phyloP scores from a whole-genome alignment of 2,888 invertebrate genomes.

The Pyralis farinalis region DNA sequence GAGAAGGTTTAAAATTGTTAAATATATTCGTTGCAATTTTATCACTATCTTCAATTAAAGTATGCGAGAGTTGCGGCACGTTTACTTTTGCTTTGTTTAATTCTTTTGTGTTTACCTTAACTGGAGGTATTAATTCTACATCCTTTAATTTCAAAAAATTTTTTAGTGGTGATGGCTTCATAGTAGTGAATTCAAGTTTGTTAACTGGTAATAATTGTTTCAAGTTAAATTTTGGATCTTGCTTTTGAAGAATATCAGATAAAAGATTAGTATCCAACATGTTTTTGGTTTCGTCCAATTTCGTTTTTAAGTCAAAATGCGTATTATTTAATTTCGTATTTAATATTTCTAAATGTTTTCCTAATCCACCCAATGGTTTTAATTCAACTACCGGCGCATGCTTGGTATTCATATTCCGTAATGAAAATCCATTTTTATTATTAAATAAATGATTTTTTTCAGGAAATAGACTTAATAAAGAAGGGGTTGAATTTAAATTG shows the following conservation, averaged over 20 bases:
- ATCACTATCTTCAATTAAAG: background rate
- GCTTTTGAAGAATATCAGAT: slow-evolving; percentile 4
- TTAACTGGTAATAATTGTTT: slow-evolving; percentile 12
- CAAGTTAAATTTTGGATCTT: slow-evolving; percentile 9
- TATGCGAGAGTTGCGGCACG: too few relatives aligned
- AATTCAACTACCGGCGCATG: background rate
- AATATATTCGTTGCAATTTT: background rate
- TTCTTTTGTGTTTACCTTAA: slow-evolving; percentile 10
- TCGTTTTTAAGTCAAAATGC: background rate
- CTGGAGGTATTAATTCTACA: slow-evolving; percentile 32
- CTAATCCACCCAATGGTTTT: background rate
- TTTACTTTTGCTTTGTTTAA: slow-evolving; percentile 5
- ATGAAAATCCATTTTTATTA: background rate
- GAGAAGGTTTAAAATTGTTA: background rate
- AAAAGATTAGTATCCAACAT: background rate
- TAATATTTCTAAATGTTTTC: background rate
- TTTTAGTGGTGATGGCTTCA: slow-evolving; percentile 27
- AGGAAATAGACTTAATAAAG: slow-evolving; percentile 12
- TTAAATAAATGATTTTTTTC: background rate
- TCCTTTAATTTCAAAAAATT: slow-evolving; percentile 47
- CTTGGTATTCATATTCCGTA: background rate
- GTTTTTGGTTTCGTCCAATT: background rate
- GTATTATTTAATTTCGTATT: background rate
- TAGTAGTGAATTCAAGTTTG: slow-evolving; percentile 15
- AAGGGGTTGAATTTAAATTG: slow-evolving; percentile 23